These are phyloP conservation scores for Saimiri boliviensis DNA, from an alignment of 2,113 vertebrate genomes.

Conservation along the genomic window DNA sequence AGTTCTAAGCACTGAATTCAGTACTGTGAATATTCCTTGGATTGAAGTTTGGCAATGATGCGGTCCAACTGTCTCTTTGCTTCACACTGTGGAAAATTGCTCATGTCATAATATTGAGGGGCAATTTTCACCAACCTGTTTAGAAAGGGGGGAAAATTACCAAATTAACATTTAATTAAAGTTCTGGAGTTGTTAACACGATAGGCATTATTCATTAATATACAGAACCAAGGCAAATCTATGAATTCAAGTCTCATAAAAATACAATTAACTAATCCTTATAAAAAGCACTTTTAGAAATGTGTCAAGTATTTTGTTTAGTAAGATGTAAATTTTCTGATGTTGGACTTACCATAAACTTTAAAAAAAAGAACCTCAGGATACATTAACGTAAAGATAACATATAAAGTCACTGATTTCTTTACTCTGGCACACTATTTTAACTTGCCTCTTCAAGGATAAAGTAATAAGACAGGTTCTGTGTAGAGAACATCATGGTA, in stretches of 20 bases:
- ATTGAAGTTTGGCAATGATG: conserved; percentile 96
- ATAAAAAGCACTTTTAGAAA: not conserved
- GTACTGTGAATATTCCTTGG: conserved; percentile 98
- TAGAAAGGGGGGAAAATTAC: conserved; percentile 78
- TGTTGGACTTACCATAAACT: not conserved
- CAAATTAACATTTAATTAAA: conserved; percentile 62
- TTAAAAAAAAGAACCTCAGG: not conserved
- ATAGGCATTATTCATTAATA: conserved; percentile 8
- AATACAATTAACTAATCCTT: not conserved
- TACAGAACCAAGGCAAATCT: conserved; percentile 9
- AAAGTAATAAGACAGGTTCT: not conserved
- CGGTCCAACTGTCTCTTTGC: conserved; percentile 98
- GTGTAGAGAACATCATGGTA: not conserved
- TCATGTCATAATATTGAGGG: conserved; percentile 98
- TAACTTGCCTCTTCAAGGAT: not conserved
- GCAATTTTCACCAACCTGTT: conserved; percentile 97
- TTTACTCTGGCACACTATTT: not conserved
- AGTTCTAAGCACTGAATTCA: conserved; percentile 86
- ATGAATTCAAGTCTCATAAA: not conserved
- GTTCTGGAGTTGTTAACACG: not conserved
- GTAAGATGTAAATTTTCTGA: not conserved
- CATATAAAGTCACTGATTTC: not conserved
- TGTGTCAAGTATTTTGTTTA: not conserved
- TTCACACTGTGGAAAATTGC: conserved; percentile 99
- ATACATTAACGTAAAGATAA: not conserved